These are phyloP conservation scores for Apamea sordens DNA, from an alignment of 2,888 invertebrate species.

Conservation along the genomic window DNA sequence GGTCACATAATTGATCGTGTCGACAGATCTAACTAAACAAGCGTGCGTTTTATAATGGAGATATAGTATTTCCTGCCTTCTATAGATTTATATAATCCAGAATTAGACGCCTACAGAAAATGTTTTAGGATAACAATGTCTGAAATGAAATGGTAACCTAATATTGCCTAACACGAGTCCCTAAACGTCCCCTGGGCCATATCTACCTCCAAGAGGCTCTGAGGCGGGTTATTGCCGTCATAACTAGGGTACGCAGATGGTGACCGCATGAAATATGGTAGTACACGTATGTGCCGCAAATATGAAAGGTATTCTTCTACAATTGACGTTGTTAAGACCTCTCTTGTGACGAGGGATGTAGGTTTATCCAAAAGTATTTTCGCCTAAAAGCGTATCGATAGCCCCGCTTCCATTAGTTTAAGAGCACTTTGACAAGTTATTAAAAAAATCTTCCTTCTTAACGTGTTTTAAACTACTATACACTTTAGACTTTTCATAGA, in stretches of 20 bases:
- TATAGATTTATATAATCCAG: neutral
- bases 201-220: constrained; percentile 18
- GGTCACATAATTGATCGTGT: constrained; percentile 42
- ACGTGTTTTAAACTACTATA: neutral
- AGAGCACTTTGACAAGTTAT: neutral
- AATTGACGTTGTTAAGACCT: constrained; percentile 7
- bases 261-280: constrained; percentile 44
- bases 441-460: neutral
- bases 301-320: constrained; percentile 13
- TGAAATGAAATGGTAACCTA: constrained; percentile 28
- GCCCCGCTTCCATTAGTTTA: neutral
- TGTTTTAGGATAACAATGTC: constrained; percentile 36
- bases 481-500: neutral
- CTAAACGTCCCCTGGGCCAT: constrained; percentile 39
- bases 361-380: neutral
- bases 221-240: constrained; percentile 31
- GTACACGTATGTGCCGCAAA: constrained; percentile 20
- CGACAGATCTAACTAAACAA: constrained; percentile 38
- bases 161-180: constrained; percentile 19
- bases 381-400: neutral
- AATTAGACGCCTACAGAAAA: constrained; percentile 10
- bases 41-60: constrained; percentile 13
- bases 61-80: neutral
- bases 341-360: neutral
- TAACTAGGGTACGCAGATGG: constrained; percentile 49